phyloP scores from a whole-genome alignment of 2,113 vertebrate species.

The Megalops atlanticus region DNA sequence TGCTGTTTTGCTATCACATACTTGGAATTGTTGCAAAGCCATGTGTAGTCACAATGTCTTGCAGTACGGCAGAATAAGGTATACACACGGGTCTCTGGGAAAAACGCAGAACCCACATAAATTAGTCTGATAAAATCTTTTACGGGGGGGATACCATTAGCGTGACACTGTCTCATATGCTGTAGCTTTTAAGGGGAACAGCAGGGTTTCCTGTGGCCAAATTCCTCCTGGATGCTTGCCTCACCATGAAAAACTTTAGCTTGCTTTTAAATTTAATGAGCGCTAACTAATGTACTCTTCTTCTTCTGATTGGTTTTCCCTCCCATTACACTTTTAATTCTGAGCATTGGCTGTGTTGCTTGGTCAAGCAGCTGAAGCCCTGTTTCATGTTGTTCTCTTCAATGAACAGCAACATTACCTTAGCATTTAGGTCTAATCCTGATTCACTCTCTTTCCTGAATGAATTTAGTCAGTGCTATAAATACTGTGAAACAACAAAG shows the following conservation, averaged over 20 bases:
- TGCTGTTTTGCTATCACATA: conserved; percentile 45
- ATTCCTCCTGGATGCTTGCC: background rate
- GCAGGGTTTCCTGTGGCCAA: background rate
- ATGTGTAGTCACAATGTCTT: conserved; percentile 15
- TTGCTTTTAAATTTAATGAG: no score
- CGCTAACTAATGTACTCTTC: background rate
- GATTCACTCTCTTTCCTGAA: background rate
- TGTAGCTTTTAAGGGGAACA: conserved; percentile 15
- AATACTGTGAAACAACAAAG: background rate
- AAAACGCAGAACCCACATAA: conserved; percentile 12
- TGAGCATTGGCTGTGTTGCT: background rate
- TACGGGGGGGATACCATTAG: background rate
- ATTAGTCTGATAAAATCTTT: conserved; percentile 15
- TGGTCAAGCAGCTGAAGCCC: background rate
- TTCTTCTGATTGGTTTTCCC: background rate
- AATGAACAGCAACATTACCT: background rate
- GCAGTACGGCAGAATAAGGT: background rate
- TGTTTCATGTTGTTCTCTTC: background rate
- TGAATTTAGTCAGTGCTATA: background rate
- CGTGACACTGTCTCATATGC: conserved; percentile 26
- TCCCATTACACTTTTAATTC: background rate
- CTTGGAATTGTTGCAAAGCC: conserved; percentile 40
- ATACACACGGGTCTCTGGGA: background rate
- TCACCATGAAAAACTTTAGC: background rate
- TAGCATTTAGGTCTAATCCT: background rate